A percentile compares a stretch with the other conserved stretches of the same genome.
Conservation (phyloP, 2,113 vertebrate genomes). For the Falcunculus frontatus region DNA sequence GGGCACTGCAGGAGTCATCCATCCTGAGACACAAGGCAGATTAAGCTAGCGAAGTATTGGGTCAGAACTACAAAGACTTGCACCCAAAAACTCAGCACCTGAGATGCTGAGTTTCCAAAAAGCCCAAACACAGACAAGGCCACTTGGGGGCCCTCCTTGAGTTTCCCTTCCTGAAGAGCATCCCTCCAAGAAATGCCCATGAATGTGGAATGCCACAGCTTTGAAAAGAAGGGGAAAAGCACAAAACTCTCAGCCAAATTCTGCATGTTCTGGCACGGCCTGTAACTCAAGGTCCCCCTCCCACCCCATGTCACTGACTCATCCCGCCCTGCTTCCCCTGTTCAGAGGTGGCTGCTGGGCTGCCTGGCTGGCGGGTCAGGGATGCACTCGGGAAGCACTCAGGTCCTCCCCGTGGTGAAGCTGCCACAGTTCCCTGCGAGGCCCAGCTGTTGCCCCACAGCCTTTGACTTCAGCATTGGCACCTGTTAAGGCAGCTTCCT, state of each 20-base stretch:
- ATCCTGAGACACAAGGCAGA: neutral
- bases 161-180: neutral
- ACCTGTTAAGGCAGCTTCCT: neutral
- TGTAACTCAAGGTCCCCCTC: neutral
- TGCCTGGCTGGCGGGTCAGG: neutral
- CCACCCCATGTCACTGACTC: neutral
- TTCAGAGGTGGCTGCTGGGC: neutral
- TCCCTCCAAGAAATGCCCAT: fast-evolving
- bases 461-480: neutral
- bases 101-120: neutral
- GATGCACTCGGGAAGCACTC: neutral
- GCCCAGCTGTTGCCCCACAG: neutral
- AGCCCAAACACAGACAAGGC: neutral
- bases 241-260: neutral
- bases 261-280: fast-evolving
- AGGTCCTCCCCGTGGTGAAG: neutral
- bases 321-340: neutral
- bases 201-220: neutral
- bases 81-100: neutral
- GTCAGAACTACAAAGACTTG: neutral
- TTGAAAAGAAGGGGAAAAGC: neutral
- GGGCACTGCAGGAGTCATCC: neutral
- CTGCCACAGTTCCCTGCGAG: neutral
- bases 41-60: fast-evolving
- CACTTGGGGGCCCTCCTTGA: neutral